phyloP scores from a whole-genome alignment of 2,888 invertebrate genomes.

The Tholera decimalis region DNA sequence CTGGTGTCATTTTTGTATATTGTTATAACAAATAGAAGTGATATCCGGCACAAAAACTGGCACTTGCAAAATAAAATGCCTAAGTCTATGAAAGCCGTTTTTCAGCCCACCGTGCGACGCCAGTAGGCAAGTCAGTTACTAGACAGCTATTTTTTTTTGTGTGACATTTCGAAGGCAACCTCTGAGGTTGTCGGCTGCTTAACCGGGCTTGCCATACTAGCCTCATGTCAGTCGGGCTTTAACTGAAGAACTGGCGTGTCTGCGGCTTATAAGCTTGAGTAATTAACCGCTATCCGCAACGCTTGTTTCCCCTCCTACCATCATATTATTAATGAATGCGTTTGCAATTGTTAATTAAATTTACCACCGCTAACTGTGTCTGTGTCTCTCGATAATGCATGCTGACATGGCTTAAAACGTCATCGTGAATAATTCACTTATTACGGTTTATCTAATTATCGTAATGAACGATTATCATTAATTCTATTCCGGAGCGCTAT shows the following conservation, averaged over 20 bases:
- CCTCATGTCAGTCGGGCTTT: constrained; percentile 14
- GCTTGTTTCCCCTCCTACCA: constrained; percentile 65
- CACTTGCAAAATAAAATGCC: no score
- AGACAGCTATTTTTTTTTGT: no score
- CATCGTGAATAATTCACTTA: constrained; percentile 38
- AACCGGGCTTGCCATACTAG: constrained; percentile 2
- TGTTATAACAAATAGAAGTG: no score
- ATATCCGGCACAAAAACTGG: no score
- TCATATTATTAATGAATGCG: constrained; percentile 54
- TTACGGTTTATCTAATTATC: constrained; percentile 41
- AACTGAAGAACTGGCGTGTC: constrained; percentile 35
- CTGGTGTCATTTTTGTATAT: no score
- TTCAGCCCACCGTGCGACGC: no score
- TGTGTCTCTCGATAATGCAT: constrained; percentile 14
- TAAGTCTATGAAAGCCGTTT: no score
- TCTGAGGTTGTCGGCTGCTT: no score
- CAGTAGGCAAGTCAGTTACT: no score
- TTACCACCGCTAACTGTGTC: constrained; percentile 23
- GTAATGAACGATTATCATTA: constrained; percentile 29
- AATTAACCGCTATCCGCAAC: constrained; percentile 73
- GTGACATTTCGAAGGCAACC: no score
- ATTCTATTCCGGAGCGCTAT: constrained; percentile 7
- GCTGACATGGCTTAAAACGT: constrained; percentile 2
- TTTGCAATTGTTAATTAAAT: constrained; percentile 44
- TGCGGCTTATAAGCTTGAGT: constrained; percentile 72